Base-by-base conservation (phyloP, 1,140 invertebrate species). In the Sweltsa coloradensis region DNA sequence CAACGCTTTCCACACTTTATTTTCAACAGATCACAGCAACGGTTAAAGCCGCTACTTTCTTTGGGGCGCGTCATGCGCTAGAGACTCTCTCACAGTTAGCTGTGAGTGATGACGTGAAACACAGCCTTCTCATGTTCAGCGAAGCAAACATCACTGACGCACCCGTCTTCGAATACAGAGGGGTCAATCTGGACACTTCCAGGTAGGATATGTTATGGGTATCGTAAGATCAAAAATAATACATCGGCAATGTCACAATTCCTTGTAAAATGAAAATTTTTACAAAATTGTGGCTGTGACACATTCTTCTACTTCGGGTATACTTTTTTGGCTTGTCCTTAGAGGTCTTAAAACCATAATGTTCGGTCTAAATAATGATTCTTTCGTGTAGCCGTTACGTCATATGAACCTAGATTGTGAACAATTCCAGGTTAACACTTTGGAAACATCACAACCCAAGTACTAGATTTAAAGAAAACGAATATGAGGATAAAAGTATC, bases 21-120 rank as follows among this genome's bases (percentile, higher is more conserved):
- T n/a, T n/a, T n/a, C n/a, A n/a, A n/a, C 37, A 41, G 37, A 22
- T 41, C 9, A 23, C 27, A 11, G 34, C 36, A 29, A 63, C 72
- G n/a, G 76, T 88, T 9, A 59, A 60, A 7, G 75, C 78, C 0
- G 55, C 57, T 6, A 84, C 81, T 0, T 73, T 83, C n/a, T 89
- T 74, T 57, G 85, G 85, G 2, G 79, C 75, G 0, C 69, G 85
- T 2, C 81, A 87, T 56, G 83, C 66, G 11, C 63, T 88, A 34
- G 83, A 89, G 63, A 85, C 84, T 2, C 61, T 88, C 9, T 71
- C 71, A 2, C 84, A 88, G 55, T 57, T 89, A 40, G 71, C 78
- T 13, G 31, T 25, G 9, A 41, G 26, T 41, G 31, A 47, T 41
- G 46, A 47, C 23, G 16, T 27, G 11, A 11, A 24, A 21, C 16